Conservation (phyloP, 2,113 vertebrate genomes). For the Genyomyrus donnyi region DNA sequence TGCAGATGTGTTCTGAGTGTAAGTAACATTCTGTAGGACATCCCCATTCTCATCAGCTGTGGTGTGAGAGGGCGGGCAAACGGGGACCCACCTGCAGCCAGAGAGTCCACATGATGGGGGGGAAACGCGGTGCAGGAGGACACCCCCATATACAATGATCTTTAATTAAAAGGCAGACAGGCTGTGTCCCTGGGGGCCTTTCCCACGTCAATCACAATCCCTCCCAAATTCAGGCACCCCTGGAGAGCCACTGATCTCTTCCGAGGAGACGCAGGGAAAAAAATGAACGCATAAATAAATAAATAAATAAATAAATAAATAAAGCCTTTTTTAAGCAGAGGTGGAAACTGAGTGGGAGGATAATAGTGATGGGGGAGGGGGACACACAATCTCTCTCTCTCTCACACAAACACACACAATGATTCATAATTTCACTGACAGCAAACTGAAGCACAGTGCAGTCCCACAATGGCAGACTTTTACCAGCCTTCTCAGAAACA, state of each 20-base stretch:
- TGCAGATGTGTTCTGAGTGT: not conserved
- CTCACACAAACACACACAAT: not conserved
- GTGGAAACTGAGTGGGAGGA: conserved; percentile 31
- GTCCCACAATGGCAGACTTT: conserved; percentile 28
- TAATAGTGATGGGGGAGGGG: conserved; percentile 22
- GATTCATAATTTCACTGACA: conserved; percentile 13
- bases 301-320: conserved; percentile 35
- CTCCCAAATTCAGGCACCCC: conserved; percentile 30
- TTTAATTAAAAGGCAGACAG: conserved; percentile 48
- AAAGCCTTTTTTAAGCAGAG: conserved; percentile 23
- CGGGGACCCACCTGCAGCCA: not conserved
- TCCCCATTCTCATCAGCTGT: not conserved
- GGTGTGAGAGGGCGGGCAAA: no score
- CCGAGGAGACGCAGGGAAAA: conserved; percentile 29
- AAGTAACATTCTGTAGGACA: not conserved
- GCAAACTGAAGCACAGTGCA: conserved; percentile 3
- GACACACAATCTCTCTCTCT: no score
- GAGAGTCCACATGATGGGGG: not conserved
- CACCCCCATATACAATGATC: conserved; percentile 38
- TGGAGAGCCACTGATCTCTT: conserved; percentile 39
- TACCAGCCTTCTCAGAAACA: conserved; percentile 38
- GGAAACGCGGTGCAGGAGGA: not conserved
- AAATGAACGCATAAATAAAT: conserved; percentile 34
- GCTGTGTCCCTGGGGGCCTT: conserved; percentile 29
- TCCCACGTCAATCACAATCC: conserved; percentile 43